Conservation (phyloP, 2,888 invertebrate genomes). For the Microctonus aethiopoides region DNA sequence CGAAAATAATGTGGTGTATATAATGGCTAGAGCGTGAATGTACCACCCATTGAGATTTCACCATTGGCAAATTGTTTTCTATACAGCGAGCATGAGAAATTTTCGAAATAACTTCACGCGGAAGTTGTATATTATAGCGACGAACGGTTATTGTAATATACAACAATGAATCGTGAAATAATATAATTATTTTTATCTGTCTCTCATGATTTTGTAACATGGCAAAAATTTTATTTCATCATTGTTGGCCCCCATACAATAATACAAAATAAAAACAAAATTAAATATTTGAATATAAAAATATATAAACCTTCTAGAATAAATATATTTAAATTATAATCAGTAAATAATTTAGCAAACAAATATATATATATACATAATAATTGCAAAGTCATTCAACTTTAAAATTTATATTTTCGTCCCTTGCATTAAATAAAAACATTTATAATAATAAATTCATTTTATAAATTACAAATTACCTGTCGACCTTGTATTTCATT, state of each 20-base stretch:
- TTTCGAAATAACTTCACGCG: slow-evolving; percentile 45
- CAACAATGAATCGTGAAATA: slow-evolving; percentile 36
- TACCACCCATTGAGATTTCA: slow-evolving; percentile 29
- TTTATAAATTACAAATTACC: slow-evolving; percentile 6
- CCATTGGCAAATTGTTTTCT: slow-evolving; percentile 29
- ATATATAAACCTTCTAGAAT: background rate
- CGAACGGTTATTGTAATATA: background rate
- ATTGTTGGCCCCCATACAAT: background rate
- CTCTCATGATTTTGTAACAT: slow-evolving; percentile 37
- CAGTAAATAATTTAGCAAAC: slow-evolving; percentile 51
- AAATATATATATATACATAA: slow-evolving; percentile 31
- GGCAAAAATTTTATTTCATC: background rate
- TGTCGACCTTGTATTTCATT: slow-evolving; percentile 8
- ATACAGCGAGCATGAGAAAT: slow-evolving; percentile 43
- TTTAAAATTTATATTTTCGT: slow-evolving; percentile 53
- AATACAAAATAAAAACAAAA: slow-evolving; percentile 8
- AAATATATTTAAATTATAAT: slow-evolving; percentile 29
- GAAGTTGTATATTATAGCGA: slow-evolving; percentile 31
- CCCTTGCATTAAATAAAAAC: slow-evolving; percentile 20
- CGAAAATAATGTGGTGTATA: slow-evolving; percentile 12
- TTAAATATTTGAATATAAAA: background rate
- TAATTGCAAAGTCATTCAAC: slow-evolving; percentile 43
- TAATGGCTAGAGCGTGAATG: background rate
- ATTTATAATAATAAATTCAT: slow-evolving; percentile 22
- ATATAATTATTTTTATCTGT: slow-evolving; percentile 34